Percentiles rank a stretch among this genome's conserved stretches.
These are phyloP conservation scores for Chanos chanos DNA, from an alignment of 2,797 vertebrate species.

Conservation along the genomic window DNA sequence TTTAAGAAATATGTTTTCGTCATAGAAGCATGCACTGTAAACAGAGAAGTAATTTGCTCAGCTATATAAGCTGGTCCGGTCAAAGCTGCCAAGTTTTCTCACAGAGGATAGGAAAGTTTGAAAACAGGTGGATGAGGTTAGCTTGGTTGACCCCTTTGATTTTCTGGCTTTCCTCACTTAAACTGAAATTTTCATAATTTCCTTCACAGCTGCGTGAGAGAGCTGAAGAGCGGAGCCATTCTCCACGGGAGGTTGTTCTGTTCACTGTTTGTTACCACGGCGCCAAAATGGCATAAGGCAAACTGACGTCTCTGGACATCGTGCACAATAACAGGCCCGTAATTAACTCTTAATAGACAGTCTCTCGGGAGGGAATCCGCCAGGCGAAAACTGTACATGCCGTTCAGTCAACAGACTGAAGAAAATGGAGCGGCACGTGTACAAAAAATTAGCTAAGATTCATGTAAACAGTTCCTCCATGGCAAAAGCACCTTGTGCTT, in stretches of 20 bases:
- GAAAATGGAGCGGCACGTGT: not conserved
- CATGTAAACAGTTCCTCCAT: not conserved
- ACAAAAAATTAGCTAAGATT: not conserved
- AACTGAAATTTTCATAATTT: conserved; percentile 8
- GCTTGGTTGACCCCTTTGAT: no score
- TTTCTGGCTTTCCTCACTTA: no score
- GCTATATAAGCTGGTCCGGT: no score
- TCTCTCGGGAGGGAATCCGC: not conserved
- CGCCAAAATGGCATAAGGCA: conserved; percentile 13
- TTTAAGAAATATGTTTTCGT: no score
- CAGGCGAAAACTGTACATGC: conserved; percentile 11
- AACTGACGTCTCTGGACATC: conserved; percentile 41
- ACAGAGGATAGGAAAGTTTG: no score
- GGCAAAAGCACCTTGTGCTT: no score
- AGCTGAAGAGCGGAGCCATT: conserved; percentile 19
- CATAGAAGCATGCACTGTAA: no score
- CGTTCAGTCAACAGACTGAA: conserved; percentile 1
- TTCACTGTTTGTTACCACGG: conserved; percentile 5
- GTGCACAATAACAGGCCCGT: conserved; percentile 33
- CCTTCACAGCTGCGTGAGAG: conserved; percentile 8
- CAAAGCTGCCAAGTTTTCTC: no score
- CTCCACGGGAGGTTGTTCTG: conserved; percentile 24
- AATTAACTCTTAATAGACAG: conserved; percentile 26
- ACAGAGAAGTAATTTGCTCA: no score
- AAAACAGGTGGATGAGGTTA: no score